These are phyloP conservation scores for Clarias platycephalus DNA, from an alignment of 2,797 vertebrate genomes.

Conservation along the genomic window DNA sequence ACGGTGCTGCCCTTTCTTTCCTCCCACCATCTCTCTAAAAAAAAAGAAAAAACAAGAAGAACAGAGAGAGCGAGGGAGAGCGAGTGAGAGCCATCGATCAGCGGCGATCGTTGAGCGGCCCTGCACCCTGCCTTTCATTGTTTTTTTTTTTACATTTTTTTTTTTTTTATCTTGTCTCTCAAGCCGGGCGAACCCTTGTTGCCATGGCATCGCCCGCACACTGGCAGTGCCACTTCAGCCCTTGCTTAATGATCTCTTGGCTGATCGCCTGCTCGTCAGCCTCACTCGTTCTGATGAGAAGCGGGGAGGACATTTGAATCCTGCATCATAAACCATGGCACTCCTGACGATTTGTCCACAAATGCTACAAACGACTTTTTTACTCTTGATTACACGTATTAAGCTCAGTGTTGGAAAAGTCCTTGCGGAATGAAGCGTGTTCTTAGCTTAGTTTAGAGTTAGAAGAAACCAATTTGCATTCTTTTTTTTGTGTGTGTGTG, in stretches of 20 bases:
- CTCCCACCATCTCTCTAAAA: constrained; percentile 44
- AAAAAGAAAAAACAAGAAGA: constrained; percentile 24
- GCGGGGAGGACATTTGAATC: constrained; percentile 54
- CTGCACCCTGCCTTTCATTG: constrained; percentile 77
- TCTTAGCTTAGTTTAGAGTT: constrained; percentile 56
- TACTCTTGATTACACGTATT: constrained; percentile 56
- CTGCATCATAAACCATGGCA: constrained; percentile 44
- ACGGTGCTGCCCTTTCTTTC: constrained; percentile 53
- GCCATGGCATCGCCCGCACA: constrained; percentile 75
- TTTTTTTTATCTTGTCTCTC: constrained; percentile 78
- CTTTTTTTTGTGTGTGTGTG: constrained; percentile 27
- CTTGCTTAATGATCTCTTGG: constrained; percentile 85
- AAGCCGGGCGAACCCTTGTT: constrained; percentile 75
- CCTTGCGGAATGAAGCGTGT: constrained; percentile 59
- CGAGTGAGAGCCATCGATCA: constrained; percentile 74
- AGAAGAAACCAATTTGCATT: constrained; percentile 69
- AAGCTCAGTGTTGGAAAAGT: constrained; percentile 49
- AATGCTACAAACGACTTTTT: constrained; percentile 39
- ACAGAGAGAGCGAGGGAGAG: constrained; percentile 56
- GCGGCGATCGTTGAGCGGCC: constrained; percentile 72
- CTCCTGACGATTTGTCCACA: constrained; percentile 45
- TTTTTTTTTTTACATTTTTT: constrained; percentile 63
- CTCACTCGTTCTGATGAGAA: constrained; percentile 73
- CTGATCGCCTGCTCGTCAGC: constrained; percentile 82
- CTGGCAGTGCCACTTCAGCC: constrained; percentile 82